These are phyloP conservation scores for Leptinotarsa lineolata DNA, from an alignment of 1,140 invertebrate genomes.

Conservation along the genomic window DNA sequence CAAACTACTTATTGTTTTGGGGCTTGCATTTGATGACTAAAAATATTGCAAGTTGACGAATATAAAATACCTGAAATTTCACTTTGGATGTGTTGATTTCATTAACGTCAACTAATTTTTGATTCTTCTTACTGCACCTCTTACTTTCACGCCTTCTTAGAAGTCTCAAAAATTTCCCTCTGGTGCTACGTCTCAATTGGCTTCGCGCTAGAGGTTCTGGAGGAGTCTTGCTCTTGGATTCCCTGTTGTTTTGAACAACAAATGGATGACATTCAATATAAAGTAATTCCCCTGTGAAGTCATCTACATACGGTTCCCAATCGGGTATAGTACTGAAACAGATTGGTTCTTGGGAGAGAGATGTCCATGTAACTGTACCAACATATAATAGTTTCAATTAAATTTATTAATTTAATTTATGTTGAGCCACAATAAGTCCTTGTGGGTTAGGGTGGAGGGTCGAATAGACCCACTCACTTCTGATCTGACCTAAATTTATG, in stretches of 20 bases:
- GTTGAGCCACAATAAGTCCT: too few relatives aligned
- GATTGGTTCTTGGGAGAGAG: slow-evolving; percentile 7
- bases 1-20: too few relatives aligned
- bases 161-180: slow-evolving; percentile 52
- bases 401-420: too few relatives aligned
- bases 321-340: slow-evolving; percentile 53
- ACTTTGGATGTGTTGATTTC: slow-evolving; percentile 42
- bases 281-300: slow-evolving; percentile 50
- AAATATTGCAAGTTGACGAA: too few relatives aligned
- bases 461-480: too few relatives aligned
- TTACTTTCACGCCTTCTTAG: slow-evolving; percentile 53
- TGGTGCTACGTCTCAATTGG: slow-evolving; percentile 49
- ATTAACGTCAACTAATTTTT: slow-evolving; percentile 41
- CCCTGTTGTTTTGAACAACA: slow-evolving; percentile 49
- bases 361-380: too few relatives aligned
- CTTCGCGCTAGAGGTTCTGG: slow-evolving; percentile 43
- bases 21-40: too few relatives aligned
- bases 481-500: too few relatives aligned
- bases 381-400: too few relatives aligned
- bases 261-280: slow-evolving; percentile 55
- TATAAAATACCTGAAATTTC: slow-evolving; percentile 13
- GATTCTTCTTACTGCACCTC: slow-evolving; percentile 46
- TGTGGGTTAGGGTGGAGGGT: too few relatives aligned
- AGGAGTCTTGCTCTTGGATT: slow-evolving; percentile 33
- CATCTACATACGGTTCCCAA: slow-evolving; percentile 54